Conservation (phyloP, 2,888 invertebrate genomes). For the Caenorhabditis wallacei region DNA sequence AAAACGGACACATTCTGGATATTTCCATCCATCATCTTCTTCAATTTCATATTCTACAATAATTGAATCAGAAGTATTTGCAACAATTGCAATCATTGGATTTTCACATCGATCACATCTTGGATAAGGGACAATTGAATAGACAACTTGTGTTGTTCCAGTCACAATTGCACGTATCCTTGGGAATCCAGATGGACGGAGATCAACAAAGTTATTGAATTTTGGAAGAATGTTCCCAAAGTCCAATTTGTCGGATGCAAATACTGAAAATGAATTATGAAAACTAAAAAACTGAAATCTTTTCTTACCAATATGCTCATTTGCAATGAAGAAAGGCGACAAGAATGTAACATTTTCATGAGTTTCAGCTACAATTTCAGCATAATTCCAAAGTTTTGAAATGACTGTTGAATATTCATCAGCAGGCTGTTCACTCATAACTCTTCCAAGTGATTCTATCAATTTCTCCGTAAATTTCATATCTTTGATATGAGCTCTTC, state of each 20-base stretch:
- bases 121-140: conserved; percentile 68
- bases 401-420: conserved; percentile 71
- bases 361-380: conserved; percentile 65
- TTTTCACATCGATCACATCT: conserved; percentile 69
- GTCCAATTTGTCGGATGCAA: conserved; percentile 71
- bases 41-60: conserved; percentile 72
- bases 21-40: conserved; percentile 76
- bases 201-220: conserved; percentile 75
- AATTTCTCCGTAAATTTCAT: conserved; percentile 67
- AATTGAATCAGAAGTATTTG: conserved; percentile 69
- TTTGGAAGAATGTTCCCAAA: conserved; percentile 70
- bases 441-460: conserved; percentile 61
- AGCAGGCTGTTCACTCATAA: conserved; percentile 68
- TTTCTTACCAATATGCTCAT: conserved; percentile 73
- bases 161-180: conserved; percentile 52
- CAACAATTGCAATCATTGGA: conserved; percentile 64
- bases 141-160: conserved; percentile 67
- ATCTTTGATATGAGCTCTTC: conserved; percentile 65
- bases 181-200: conserved; percentile 62
- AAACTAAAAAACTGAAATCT: not conserved
- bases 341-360: conserved; percentile 69
- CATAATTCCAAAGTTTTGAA: conserved; percentile 71
- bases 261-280: conserved; percentile 60
- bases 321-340: conserved; percentile 67
- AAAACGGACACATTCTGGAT: conserved; percentile 78